Base-by-base conservation (phyloP, 2,797 vertebrate genomes). In the Sebastolobus altivelis region DNA sequence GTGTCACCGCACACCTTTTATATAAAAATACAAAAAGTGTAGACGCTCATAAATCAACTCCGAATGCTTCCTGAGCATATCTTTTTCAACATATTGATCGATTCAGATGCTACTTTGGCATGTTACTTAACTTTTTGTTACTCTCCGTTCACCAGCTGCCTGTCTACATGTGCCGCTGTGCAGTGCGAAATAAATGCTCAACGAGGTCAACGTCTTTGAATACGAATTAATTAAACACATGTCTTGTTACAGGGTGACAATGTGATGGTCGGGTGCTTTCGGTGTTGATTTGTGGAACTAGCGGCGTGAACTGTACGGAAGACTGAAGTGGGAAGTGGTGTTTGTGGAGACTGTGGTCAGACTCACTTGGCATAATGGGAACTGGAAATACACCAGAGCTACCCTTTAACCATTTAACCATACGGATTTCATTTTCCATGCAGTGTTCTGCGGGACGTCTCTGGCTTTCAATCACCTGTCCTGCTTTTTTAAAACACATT, bases 91-190 rank as follows among this genome's bases (percentile, higher is more conserved):
- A 55, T 71, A 75, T 83, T 68, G 43, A 29, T 7, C 33, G 65
- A 81, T 80, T 80, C 11, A 12, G 52, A 68, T 49, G 46, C 59
- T 61, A 22, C 10, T 20, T 43, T 56, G 76, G 80, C 71, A 40
- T 88, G 79, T 89, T 91, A 77, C 80, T 59, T 49, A 33, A 49
- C 13, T 77, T 27, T 72, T 79, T 80, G 77, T 88, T 77, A 80
- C 79, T 77, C 38, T 72, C 69, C 38, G 38, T 72, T 10, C 52
- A 68, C 56, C 38, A 72, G 61, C 80, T 63, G 49, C 70, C 60
- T 60, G 75, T 79, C 54, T 33, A 65, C 37, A 60, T 25, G 31
- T 43, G 70, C 70, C n/a, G 14, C 79, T 71, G 81, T 38, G 70
- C 76, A 77, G 43, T 31, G 46, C 54, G 65, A 74, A 66, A 61